Percentiles rank a stretch among this genome's conserved stretches.
Conservation (phyloP, 2,888 invertebrate species). For the Galeruca laticollis region DNA sequence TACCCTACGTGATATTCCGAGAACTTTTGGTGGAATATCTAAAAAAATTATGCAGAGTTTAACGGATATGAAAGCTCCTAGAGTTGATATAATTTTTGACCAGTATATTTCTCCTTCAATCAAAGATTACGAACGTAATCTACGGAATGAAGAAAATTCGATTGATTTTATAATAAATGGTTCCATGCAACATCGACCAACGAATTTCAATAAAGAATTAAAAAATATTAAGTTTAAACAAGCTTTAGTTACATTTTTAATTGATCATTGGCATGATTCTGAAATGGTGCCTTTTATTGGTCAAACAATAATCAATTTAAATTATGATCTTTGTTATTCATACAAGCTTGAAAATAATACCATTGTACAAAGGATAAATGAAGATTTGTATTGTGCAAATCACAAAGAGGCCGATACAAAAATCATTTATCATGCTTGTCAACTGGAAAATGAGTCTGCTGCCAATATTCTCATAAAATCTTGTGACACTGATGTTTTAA, state of each 20-base stretch:
- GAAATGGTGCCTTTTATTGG: constrained; percentile 39
- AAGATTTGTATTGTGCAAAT: constrained; percentile 28
- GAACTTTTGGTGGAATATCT: constrained; percentile 47
- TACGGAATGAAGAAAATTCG: constrained; percentile 20
- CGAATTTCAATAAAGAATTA: constrained; percentile 36
- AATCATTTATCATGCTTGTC: constrained; percentile 34
- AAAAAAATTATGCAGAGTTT: constrained; percentile 46
- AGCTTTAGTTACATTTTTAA: constrained; percentile 43
- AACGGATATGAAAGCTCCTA: constrained; percentile 42
- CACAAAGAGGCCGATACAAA: constrained; percentile 44
- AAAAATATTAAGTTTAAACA: constrained; percentile 46
- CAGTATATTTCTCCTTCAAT: constrained; percentile 41
- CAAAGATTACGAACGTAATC: constrained; percentile 31
- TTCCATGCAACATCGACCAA: constrained; percentile 24
- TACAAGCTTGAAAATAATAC: constrained; percentile 31
- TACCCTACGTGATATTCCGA: constrained; percentile 48
- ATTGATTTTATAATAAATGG: constrained; percentile 32
- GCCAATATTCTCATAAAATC: no score
- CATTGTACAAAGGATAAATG: constrained; percentile 16
- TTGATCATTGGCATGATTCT: constrained; percentile 29
- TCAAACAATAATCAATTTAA: constrained; percentile 36
- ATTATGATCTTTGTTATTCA: constrained; percentile 43
- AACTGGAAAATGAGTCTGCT: constrained; percentile 32
- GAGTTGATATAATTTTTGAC: constrained; percentile 51
- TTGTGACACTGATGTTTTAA: no score